Conservation (phyloP, 2,797 vertebrate species). For the Natrix natrix region DNA sequence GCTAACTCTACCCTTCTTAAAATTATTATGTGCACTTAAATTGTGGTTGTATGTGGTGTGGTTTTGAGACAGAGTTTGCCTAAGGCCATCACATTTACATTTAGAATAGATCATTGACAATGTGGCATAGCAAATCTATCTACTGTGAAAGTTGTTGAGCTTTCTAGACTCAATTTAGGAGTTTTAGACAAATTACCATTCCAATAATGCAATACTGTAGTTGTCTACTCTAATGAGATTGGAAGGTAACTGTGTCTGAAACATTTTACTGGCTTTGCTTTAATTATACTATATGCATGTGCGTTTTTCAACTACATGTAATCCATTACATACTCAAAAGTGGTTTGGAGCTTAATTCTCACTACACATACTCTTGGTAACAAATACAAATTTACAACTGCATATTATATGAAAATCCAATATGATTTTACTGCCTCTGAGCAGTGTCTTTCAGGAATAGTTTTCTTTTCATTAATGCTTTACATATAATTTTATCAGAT, state of each 20-base stretch:
- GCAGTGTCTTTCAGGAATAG: neutral
- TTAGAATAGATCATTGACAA: slow-evolving; percentile 54
- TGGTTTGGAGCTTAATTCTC: neutral
- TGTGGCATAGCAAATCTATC: slow-evolving; percentile 7
- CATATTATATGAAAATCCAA: neutral
- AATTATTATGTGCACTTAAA: slow-evolving; percentile 74
- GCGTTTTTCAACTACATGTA: neutral
- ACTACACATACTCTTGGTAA: neutral
- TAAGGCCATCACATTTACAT: slow-evolving; percentile 56
- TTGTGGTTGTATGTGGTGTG: slow-evolving; percentile 63
- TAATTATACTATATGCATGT: neutral
- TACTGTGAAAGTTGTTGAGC: slow-evolving; percentile 24
- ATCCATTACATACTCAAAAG: neutral
- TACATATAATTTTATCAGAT: neutral
- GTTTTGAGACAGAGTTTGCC: slow-evolving; percentile 61
- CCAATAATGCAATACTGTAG: neutral
- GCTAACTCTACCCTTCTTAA: slow-evolving; percentile 66
- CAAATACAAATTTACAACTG: neutral
- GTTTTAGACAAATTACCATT: neutral
- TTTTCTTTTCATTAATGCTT: neutral
- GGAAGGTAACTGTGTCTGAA: neutral
- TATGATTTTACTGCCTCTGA: neutral
- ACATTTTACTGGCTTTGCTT: slow-evolving; percentile 10
- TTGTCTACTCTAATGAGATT: neutral
- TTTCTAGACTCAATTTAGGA: neutral